Conservation (phyloP, 2,888 invertebrate genomes). For the Heliconius aoede region DNA sequence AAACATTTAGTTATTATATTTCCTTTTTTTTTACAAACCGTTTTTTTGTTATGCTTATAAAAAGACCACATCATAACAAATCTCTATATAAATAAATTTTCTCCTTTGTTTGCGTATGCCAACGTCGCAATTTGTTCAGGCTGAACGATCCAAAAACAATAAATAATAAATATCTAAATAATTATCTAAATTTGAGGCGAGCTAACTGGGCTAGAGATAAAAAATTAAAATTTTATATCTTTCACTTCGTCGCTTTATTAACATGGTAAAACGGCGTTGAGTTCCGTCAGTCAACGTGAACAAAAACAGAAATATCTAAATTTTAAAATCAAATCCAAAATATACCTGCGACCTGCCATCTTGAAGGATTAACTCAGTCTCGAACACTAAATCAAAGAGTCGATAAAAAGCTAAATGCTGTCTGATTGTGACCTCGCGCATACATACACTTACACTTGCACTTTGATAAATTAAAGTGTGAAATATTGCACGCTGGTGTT, state of each 20-base stretch:
- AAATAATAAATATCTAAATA: too few relatives aligned
- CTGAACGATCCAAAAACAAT: background rate
- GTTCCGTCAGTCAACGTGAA: too few relatives aligned
- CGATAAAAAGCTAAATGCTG: constrained; percentile 83
- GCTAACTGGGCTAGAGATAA: too few relatives aligned
- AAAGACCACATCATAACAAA: too few relatives aligned
- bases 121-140: background rate
- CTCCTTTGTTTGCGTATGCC: background rate
- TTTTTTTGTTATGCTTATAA: too few relatives aligned
- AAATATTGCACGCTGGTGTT: constrained; percentile 62
- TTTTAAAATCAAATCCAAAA: constrained; percentile 55
- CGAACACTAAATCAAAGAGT: constrained; percentile 75
- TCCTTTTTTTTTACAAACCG: too few relatives aligned
- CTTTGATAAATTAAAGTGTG: constrained; percentile 79
- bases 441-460: constrained; percentile 54
- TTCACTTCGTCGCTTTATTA: too few relatives aligned
- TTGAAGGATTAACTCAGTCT: constrained; percentile 77
- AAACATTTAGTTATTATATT: background rate
- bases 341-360: constrained; percentile 67
- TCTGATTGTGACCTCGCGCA: constrained; percentile 78
- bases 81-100: background rate
- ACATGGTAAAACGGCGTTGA: too few relatives aligned
- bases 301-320: too few relatives aligned
- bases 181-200: too few relatives aligned
- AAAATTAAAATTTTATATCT: too few relatives aligned